Evolutionary conservation across 2,888 invertebrate species (phyloP), one percentile per base, ranked within the genome.

Genomic region (Maniola hyperantus): DNA sequence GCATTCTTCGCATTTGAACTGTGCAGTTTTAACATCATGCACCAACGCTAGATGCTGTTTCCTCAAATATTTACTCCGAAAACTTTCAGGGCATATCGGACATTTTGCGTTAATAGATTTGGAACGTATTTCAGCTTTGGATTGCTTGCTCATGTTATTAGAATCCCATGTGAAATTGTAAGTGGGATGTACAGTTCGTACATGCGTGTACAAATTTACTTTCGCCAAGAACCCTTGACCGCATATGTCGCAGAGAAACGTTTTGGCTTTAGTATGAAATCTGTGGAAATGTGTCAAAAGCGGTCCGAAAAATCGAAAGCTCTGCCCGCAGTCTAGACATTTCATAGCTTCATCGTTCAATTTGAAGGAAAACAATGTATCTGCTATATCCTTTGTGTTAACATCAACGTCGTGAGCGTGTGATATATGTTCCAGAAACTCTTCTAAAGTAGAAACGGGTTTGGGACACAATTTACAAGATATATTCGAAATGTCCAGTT

Each of bases 1-100:
- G 42, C 92, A 92, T 6, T 81, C 69, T 0, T 88, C 85, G 64
- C 92, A 92, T 1, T 76, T 74, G 42, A 86, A 87, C 54, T 86
- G 86, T 0, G 77, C 77, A 1, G 77, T 79, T 66, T 87, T 85
- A 0, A 83, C 82, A 39, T 89, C 85, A 53, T 91, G 91, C 0
- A 83, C 85, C 1, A 79, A 69, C 0, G 85, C 89, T 6, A 91
- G 68, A 66, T 91, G 91, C 0, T 83, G 81, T 46, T 84, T 87
- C 15, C 81, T 84, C 4, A 86, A 70, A 68, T 89, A 89, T 11
- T 76, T 79, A 6, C 83, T 88, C 0, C 77, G 70, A 0, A 91
- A 75, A 2, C 83, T 64, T 55, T 84, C 84, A 0, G 85, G 80
- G 36, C 91, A 91, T 54, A 85, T 85, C 0, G 85, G 80, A 44